Evolutionary conservation across 2,888 invertebrate genomes (phyloP).

Genomic region (Drosophila phalerata): DNA sequence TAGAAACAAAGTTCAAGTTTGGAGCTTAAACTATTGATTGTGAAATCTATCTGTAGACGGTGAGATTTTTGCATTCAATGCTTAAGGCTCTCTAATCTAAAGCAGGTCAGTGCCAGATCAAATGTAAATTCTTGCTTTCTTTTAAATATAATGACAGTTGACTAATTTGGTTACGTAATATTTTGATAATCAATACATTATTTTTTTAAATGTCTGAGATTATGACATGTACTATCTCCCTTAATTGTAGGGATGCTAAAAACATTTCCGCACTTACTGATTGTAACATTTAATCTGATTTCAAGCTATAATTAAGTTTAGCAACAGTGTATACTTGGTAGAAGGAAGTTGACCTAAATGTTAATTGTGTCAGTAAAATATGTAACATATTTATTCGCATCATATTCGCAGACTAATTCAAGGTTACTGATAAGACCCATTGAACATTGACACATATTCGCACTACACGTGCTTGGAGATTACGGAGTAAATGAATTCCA

Average conservation of each 20-base stretch:
- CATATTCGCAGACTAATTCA: constrained; percentile 1
- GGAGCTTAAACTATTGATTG: neutral
- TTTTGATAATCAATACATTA: neutral
- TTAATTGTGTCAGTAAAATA: neutral
- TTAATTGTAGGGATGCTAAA: neutral
- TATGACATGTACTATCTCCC: neutral
- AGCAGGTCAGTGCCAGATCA: constrained; percentile 11
- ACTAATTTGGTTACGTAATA: neutral
- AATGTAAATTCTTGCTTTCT: neutral
- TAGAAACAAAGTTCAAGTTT: constrained; percentile 3
- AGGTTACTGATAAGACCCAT: constrained; percentile 41
- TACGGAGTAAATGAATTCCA: neutral
- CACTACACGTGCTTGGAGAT: constrained; percentile 8
- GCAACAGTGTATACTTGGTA: neutral
- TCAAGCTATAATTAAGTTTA: neutral
- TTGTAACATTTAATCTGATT: neutral
- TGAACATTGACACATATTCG: constrained; percentile 26
- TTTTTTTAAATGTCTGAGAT: neutral
- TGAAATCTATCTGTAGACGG: neutral
- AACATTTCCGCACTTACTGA: neutral
- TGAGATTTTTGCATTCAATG: neutral
- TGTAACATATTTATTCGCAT: constrained; percentile 2
- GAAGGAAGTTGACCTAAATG: neutral
- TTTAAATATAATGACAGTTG: neutral
- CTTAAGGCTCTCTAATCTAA: constrained; percentile 1